Evolutionary conservation across 2,113 vertebrate species (phyloP).

Genomic region (Pterophyllum scalare): DNA sequence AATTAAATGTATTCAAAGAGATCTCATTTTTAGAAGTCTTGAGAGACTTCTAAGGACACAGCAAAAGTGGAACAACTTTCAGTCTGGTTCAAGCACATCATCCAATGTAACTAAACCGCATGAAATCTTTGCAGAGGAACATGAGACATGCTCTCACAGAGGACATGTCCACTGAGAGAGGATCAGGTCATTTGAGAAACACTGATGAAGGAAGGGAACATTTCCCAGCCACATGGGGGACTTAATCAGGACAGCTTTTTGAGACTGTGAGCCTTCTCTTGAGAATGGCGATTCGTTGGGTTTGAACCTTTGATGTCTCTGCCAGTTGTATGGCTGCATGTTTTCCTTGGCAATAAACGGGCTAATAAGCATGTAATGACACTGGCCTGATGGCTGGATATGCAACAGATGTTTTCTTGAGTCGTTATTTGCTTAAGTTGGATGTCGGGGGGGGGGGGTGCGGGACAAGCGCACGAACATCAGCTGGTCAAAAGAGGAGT

Average conservation of each 20-base stretch:
- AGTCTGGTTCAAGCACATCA: not conserved
- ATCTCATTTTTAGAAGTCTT: not conserved
- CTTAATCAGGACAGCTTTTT: conserved; percentile 49
- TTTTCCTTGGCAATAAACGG: conserved; percentile 37
- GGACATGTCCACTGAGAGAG: conserved; percentile 30
- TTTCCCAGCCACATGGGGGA: conserved; percentile 47
- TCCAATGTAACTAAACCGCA: conserved; percentile 26
- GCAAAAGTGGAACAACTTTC: not conserved
- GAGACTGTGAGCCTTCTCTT: conserved; percentile 41
- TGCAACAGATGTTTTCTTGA: conserved; percentile 49
- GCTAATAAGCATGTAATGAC: conserved; percentile 48
- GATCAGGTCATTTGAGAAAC: conserved; percentile 43
- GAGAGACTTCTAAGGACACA: conserved; percentile 27
- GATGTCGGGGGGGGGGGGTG: not conserved
- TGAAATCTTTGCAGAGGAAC: conserved; percentile 29
- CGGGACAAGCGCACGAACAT: not conserved
- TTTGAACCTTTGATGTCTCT: conserved; percentile 56
- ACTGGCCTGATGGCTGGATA: conserved; percentile 15
- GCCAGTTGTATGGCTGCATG: conserved; percentile 22
- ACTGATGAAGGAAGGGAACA: conserved; percentile 46
- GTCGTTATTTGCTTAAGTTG: conserved; percentile 19
- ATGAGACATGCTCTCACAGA: conserved; percentile 17
- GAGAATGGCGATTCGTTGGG: conserved; percentile 15
- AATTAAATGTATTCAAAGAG: conserved; percentile 2
- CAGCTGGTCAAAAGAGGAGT: not conserved